phyloP scores from a whole-genome alignment of 2,797 vertebrate genomes.

The Hydrolagus colliei region DNA sequence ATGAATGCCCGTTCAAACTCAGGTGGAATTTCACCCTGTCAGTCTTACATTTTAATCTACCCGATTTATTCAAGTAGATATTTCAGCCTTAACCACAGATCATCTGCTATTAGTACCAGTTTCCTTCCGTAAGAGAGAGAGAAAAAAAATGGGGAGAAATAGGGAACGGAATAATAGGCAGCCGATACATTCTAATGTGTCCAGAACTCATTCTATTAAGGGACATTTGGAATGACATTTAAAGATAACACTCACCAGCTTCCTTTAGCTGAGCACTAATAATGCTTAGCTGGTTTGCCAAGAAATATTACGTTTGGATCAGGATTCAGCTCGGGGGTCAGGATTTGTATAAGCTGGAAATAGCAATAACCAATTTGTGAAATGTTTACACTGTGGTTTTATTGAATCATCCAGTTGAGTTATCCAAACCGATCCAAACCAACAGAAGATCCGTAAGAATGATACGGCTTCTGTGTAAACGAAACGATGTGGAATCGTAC shows the following conservation, averaged over 20 bases:
- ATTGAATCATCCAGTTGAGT: not conserved
- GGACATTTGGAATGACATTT: conserved; percentile 4
- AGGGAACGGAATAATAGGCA: too few species aligned
- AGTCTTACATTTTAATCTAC: not conserved
- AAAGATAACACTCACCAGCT: not conserved
- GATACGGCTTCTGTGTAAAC: not conserved
- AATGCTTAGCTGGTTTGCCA: not conserved
- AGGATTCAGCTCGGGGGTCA: not conserved
- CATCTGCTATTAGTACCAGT: not conserved
- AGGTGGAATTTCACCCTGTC: too few species aligned
- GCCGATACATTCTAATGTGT: not conserved
- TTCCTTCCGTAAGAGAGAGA: not conserved
- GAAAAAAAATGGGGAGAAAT: too few species aligned
- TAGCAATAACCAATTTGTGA: not conserved
- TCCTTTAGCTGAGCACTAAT: not conserved
- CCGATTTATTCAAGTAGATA: not conserved
- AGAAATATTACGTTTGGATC: not conserved
- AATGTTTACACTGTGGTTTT: not conserved
- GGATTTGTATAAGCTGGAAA: not conserved
- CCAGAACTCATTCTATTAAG: conserved; percentile 8
- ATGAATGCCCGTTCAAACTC: too few species aligned
- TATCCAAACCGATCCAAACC: not conserved
- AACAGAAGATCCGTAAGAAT: not conserved
- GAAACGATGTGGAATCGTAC: not conserved
- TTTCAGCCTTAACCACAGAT: not conserved